phyloP scores from a whole-genome alignment of 1,140 invertebrate species.

The Chlorops oryzae region DNA sequence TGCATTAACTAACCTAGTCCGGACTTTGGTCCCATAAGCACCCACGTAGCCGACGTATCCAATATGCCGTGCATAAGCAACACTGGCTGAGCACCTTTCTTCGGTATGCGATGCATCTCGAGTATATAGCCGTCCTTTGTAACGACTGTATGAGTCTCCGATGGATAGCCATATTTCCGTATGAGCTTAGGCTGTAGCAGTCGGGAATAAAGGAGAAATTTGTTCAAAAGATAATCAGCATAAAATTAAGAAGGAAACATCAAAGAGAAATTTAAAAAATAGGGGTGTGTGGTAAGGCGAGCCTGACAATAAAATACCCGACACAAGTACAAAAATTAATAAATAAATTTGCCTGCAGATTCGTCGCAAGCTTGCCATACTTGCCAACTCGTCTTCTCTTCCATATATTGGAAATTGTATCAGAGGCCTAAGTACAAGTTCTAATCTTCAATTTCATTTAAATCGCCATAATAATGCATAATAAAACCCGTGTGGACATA shows the following conservation, averaged over 20 bases:
- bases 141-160: slow-evolving; percentile 52
- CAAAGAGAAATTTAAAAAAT: slow-evolving; percentile 10
- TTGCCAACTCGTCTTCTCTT: no score
- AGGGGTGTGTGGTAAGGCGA: slow-evolving; percentile 16
- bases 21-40: slow-evolving; percentile 63
- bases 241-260: slow-evolving; percentile 13
- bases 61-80: slow-evolving; percentile 67
- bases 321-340: slow-evolving; percentile 28
- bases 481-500: no score
- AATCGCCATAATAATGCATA: no score
- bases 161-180: slow-evolving; percentile 54
- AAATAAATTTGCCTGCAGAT: no score
- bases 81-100: slow-evolving; percentile 42
- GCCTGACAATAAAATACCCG: slow-evolving; percentile 21
- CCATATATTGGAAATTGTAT: no score
- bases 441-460: no score
- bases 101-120: slow-evolving; percentile 52
- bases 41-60: slow-evolving; percentile 63
- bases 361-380: slow-evolving; percentile 6
- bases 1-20: slow-evolving; percentile 48
- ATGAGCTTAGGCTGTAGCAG: slow-evolving; percentile 48
- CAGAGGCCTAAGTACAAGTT: no score
- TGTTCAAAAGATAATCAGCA: no score
- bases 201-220: no score
- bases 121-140: slow-evolving; percentile 55